Evolutionary conservation across 1,140 invertebrate species (phyloP).

Genomic region (Dendrolimus kikuchii): DNA sequence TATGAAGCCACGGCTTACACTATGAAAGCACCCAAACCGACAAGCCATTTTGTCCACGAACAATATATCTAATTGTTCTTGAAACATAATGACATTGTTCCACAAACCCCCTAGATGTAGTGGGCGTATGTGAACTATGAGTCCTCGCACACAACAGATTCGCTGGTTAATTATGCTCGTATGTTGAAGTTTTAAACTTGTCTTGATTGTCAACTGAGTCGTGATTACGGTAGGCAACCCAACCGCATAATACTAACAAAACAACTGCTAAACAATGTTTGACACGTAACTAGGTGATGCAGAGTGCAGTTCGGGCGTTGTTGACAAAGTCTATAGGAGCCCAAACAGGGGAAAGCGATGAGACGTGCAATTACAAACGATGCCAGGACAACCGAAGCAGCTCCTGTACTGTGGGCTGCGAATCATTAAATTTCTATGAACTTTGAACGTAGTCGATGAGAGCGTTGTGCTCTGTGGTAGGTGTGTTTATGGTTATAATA

Average conservation of each 20-base stretch:
- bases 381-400: slow-evolving; percentile 22
- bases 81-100: slow-evolving; percentile 47
- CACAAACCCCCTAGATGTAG: slow-evolving; percentile 19
- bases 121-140: slow-evolving; percentile 13
- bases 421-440: slow-evolving; percentile 29
- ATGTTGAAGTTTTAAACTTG: slow-evolving; percentile 13
- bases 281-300: slow-evolving; percentile 52
- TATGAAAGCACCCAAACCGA: no score
- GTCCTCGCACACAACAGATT: slow-evolving; percentile 5
- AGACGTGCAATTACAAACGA: slow-evolving; percentile 53
- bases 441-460: slow-evolving; percentile 15
- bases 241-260: slow-evolving; percentile 38
- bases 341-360: slow-evolving; percentile 41
- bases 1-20: no score
- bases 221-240: slow-evolving; percentile 27
- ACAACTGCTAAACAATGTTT: slow-evolving; percentile 55
- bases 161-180: slow-evolving; percentile 11
- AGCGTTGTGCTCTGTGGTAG: no score
- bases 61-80: slow-evolving; percentile 37
- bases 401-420: slow-evolving; percentile 12
- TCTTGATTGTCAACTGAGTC: slow-evolving; percentile 14
- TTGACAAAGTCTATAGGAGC: slow-evolving; percentile 39
- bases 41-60: slow-evolving; percentile 31
- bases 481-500: no score
- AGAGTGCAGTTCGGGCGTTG: slow-evolving; percentile 39